Conservation (phyloP, 2,113 vertebrate species). For the Probosciger aterrimus region DNA sequence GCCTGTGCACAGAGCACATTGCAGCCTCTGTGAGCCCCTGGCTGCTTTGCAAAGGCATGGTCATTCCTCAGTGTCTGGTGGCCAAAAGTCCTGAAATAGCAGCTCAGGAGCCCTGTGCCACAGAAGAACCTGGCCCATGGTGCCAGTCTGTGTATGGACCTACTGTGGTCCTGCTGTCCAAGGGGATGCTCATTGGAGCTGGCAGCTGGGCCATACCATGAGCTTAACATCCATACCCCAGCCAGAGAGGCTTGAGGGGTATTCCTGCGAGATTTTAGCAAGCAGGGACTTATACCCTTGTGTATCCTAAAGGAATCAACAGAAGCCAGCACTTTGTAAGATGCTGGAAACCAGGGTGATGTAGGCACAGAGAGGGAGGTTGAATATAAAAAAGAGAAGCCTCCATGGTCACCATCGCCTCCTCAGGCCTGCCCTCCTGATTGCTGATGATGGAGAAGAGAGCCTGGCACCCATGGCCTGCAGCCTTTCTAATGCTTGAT, state of each 20-base stretch:
- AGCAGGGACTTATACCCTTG: neutral
- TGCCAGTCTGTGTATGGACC: neutral
- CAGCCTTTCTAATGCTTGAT: neutral
- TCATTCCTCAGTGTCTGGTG: neutral
- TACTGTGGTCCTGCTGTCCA: neutral
- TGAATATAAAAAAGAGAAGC: neutral
- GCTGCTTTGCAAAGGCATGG: neutral
- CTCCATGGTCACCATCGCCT: neutral
- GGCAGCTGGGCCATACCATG: neutral
- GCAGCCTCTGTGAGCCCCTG: neutral
- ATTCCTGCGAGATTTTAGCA: neutral
- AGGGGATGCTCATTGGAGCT: neutral
- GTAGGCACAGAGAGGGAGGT: neutral
- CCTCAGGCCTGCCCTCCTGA: neutral
- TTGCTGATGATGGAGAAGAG: neutral
- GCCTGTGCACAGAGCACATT: neutral
- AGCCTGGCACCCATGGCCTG: neutral
- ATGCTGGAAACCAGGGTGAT: neutral
- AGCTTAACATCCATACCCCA: neutral
- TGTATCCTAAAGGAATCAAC: neutral
- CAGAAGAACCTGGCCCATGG: neutral
- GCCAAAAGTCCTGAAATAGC: neutral
- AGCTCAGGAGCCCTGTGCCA: neutral
- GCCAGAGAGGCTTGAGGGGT: neutral
- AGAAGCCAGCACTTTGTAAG: neutral